Evolutionary conservation across 2,113 vertebrate genomes (phyloP).

Genomic region (Sigmodon hispidus): DNA sequence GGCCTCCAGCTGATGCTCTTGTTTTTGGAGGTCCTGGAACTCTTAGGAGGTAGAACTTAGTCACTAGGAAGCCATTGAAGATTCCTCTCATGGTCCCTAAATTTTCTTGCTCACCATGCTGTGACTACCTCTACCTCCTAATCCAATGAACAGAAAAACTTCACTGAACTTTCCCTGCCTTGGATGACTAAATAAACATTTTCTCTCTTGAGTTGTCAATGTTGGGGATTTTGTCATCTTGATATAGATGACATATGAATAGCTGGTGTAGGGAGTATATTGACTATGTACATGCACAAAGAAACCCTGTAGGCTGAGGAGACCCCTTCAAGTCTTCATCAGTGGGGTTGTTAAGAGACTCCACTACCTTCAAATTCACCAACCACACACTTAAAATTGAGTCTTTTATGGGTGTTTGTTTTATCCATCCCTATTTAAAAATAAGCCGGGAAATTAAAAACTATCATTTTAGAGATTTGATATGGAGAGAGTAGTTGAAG

Average conservation of each 20-base stretch:
- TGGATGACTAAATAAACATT: not conserved
- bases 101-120: not conserved
- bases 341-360: not conserved
- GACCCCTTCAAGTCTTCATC: not conserved
- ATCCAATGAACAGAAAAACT: not conserved
- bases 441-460: not conserved
- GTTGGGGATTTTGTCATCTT: too few species aligned
- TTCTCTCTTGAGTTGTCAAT: not conserved
- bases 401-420: not conserved
- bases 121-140: not conserved
- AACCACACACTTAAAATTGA: not conserved
- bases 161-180: not conserved
- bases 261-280: not conserved
- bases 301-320: not conserved
- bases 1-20: not conserved
- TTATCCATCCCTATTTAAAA: not conserved
- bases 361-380: not conserved
- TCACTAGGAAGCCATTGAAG: not conserved
- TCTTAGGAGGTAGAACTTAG: not conserved
- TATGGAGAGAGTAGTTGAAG: not conserved
- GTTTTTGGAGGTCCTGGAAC: not conserved
- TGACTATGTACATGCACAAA: not conserved
- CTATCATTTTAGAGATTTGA: not conserved
- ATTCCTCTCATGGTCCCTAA: not conserved
- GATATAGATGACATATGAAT: accelerated